Conservation (phyloP, 2,888 invertebrate species). For the Xylocampa areola region DNA sequence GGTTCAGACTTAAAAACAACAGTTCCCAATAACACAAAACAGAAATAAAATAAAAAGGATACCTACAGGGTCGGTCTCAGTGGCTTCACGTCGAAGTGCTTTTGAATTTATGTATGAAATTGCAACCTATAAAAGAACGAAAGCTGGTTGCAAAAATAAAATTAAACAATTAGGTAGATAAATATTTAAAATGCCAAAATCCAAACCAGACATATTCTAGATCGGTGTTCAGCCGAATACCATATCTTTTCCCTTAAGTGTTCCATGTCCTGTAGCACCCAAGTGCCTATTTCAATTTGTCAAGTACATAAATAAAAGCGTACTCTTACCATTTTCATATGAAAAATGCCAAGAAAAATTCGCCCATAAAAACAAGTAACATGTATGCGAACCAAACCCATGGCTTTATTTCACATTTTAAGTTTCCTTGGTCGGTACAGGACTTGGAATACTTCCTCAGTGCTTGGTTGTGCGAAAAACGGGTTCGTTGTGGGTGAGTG, state of each 20-base stretch:
- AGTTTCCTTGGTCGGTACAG: too few species aligned
- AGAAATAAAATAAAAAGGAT: constrained; percentile 82
- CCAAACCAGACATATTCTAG: constrained; percentile 13
- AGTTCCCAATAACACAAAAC: constrained; percentile 52
- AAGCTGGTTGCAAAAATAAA: constrained; percentile 88
- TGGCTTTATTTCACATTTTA: too few species aligned
- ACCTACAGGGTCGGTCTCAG: constrained; percentile 93
- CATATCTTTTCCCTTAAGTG: constrained; percentile 39
- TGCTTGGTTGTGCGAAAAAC: constrained; percentile 36
- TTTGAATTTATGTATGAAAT: constrained; percentile 89
- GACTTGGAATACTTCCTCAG: too few species aligned
- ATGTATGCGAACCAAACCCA: too few species aligned
- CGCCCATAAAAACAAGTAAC: too few species aligned
- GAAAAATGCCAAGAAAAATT: too few species aligned
- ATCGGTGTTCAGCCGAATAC: constrained; percentile 65
- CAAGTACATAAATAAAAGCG: too few species aligned
- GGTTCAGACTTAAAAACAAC: constrained; percentile 20
- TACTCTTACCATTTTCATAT: too few species aligned
- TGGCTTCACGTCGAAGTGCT: constrained; percentile 82
- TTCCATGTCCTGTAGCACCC: too few species aligned
- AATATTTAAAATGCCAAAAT: constrained; percentile 27
- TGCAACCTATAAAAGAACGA: constrained; percentile 91
- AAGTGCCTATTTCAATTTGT: too few species aligned
- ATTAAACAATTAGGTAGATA: constrained; percentile 64
- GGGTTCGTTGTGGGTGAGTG: background rate